Base-by-base conservation (phyloP, 2,113 vertebrate genomes). In the Capreolus pygargus region DNA sequence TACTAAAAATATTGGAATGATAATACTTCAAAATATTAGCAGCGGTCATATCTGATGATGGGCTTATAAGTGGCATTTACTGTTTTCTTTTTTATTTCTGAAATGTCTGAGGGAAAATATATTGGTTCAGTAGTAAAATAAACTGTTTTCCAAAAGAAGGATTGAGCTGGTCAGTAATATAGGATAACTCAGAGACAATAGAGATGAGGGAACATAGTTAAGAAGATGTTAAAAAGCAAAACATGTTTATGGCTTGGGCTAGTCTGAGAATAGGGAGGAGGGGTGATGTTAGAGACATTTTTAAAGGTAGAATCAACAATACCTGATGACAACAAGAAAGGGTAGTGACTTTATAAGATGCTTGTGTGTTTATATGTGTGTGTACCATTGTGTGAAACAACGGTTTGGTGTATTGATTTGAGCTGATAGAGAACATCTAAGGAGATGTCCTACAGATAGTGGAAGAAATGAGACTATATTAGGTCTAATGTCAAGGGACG, bases 21-120 rank as follows among this genome's bases (percentile, higher is more conserved):
- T 61, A 95, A 43, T 25, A 78, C 17, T 79, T 78, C 52, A 89
- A 87, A 94, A 83, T 83, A 39, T 76, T 90, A 58, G 27, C 16
- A 61, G n/a, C 47, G 13, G 12, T 74, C 60, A 23, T 54, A 84
- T 50, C 3, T 94, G 33, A 57, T 23, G 45, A 52, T 67, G 61
- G 79, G 19, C 50, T 97, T 61, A 28, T 74, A 85, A 36, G 3
- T 52, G 16, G 2, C 47, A 43, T 52, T 88, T 91, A 47, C 9
- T 50, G 9, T 39, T 91, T 89, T 76, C 23, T 95, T 64, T 83
- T 76, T 95, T 89, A 28, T 87, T 78, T 92, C 67, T 74, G 33
- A 87, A 70, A 90, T 43, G 89, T 95, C 47, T 93, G 83, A 96
- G 92, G 86, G 61, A n/a, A 91, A 74, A 76, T 76, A 5, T 82